Evolutionary conservation across 2,797 vertebrate genomes (phyloP).

Genomic region (Ceryle rudis): DNA sequence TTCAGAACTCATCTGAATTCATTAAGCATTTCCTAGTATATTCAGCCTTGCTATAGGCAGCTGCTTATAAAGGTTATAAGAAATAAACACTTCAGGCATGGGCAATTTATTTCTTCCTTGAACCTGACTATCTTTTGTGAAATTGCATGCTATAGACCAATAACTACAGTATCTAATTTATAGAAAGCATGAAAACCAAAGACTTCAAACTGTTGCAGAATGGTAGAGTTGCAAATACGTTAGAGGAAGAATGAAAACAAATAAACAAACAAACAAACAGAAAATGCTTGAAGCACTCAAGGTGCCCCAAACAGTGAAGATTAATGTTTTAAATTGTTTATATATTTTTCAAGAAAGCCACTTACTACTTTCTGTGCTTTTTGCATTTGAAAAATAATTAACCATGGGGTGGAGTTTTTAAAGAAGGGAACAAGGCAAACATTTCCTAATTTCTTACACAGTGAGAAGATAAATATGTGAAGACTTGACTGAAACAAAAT

Average conservation of each 20-base stretch:
- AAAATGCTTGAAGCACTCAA: background rate
- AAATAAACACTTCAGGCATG: constrained; percentile 25
- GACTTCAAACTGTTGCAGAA: background rate
- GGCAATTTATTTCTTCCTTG: constrained; percentile 17
- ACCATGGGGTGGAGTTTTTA: background rate
- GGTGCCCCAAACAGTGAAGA: background rate
- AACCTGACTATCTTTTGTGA: background rate
- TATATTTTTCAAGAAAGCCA: constrained; percentile 25
- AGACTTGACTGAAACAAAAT: background rate
- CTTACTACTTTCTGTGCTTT: constrained; percentile 27
- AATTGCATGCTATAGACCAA: background rate
- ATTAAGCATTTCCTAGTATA: constrained; percentile 27
- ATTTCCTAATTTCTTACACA: background rate
- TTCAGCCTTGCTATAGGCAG: constrained; percentile 22
- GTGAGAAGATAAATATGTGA: background rate
- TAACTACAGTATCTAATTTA: background rate
- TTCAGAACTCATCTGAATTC: constrained; percentile 51
- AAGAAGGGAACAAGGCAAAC: constrained; percentile 9
- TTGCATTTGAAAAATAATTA: constrained; percentile 41
- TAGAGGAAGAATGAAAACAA: constrained; percentile 33
- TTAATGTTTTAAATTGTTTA: constrained; percentile 41
- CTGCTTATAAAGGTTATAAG: constrained; percentile 45
- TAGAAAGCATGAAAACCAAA: background rate
- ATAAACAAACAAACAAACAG: background rate
- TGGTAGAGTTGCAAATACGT: background rate